Conservation (phyloP, 2,888 invertebrate genomes). For the Agrochola macilenta region DNA sequence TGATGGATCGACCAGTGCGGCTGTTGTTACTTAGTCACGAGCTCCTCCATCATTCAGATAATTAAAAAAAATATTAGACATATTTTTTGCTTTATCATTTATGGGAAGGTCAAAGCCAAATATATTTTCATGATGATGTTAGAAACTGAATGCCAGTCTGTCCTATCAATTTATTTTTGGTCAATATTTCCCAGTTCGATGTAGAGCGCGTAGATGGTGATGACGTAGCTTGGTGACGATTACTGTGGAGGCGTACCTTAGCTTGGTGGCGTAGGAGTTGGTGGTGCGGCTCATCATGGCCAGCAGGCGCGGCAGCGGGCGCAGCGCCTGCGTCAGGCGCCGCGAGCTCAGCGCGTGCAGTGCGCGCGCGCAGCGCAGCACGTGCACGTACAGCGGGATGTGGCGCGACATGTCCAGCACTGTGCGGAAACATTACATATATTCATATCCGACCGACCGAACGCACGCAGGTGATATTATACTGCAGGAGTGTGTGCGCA, state of each 20-base stretch:
- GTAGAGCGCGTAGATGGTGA: background rate
- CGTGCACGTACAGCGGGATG: slow-evolving; percentile 97
- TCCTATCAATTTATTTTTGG: background rate
- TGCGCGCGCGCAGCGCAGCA: slow-evolving; percentile 95
- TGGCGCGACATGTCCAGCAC: slow-evolving; percentile 98
- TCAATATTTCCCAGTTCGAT: too few relatives aligned
- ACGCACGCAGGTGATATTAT: slow-evolving; percentile 12
- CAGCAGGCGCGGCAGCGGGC: slow-evolving; percentile 93
- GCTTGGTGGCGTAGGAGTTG: slow-evolving; percentile 96
- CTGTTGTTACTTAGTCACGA: too few relatives aligned
- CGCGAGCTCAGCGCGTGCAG: slow-evolving; percentile 93
- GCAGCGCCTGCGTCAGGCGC: slow-evolving; percentile 89
- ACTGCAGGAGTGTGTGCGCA: background rate
- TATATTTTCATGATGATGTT: background rate
- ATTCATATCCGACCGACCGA: background rate
- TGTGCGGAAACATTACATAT: too few relatives aligned
- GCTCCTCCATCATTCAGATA: too few relatives aligned
- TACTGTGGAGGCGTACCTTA: slow-evolving; percentile 89
- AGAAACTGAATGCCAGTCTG: background rate
- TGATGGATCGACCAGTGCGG: too few relatives aligned
- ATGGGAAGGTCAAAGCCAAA: background rate
- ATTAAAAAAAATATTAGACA: too few relatives aligned
- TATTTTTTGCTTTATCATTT: too few relatives aligned
- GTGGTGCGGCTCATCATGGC: slow-evolving; percentile 97
- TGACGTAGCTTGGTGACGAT: background rate